A percentile compares a stretch with the other conserved stretches of the same genome.
Conservation (phyloP, 2,888 invertebrate genomes). For the Cephus pygmeus region DNA sequence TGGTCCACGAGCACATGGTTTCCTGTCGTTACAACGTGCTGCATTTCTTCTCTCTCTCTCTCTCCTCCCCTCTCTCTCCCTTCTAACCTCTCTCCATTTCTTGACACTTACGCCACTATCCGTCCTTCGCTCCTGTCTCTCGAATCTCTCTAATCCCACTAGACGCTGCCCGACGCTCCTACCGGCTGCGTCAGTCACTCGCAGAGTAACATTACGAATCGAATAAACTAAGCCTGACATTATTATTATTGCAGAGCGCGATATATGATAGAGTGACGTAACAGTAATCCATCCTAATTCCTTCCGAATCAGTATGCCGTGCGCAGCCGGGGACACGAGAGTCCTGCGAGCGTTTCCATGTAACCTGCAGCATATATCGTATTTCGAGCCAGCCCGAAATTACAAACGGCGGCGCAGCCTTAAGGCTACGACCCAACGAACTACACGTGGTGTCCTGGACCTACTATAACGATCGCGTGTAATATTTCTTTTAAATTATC, state of each 20-base stretch:
- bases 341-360: neutral
- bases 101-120: neutral
- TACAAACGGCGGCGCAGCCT: neutral
- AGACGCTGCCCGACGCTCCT: neutral
- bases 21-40: conserved; percentile 16
- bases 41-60: neutral
- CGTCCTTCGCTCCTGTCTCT: neutral
- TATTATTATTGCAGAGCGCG: neutral
- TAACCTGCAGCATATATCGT: neutral
- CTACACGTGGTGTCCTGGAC: neutral
- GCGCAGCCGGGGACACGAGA: neutral
- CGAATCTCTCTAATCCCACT: neutral
- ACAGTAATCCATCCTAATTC: neutral
- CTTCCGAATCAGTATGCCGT: neutral
- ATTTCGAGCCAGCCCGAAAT: neutral
- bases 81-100: conserved; percentile 18
- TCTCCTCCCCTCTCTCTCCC: neutral
- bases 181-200: neutral
- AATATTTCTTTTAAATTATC: neutral
- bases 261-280: neutral
- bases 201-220: neutral
- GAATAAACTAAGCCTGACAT: neutral
- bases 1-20: conserved; percentile 29
- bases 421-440: neutral
- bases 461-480: too few species aligned